These are phyloP conservation scores for Kryptolebias ocellatus DNA, from an alignment of 2,797 vertebrate species.

Conservation along the genomic window DNA sequence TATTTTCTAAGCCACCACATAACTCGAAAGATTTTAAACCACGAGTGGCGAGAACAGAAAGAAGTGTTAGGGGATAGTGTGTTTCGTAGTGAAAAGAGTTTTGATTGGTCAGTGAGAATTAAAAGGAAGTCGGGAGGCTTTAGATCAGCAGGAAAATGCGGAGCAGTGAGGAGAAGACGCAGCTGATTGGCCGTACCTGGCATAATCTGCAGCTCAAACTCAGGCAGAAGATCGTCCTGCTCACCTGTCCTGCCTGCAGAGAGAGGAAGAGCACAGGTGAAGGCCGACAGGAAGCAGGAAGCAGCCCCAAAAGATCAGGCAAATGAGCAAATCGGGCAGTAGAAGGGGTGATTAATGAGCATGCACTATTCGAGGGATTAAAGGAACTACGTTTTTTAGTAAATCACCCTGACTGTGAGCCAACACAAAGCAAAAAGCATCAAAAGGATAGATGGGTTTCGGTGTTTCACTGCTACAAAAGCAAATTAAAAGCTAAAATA, in stretches of 20 bases:
- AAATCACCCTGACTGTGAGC: not conserved
- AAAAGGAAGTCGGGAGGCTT: constrained; percentile 23
- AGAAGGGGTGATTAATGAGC: constrained; percentile 40
- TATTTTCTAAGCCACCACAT: constrained; percentile 21
- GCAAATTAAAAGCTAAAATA: not conserved
- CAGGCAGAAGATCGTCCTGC: constrained; percentile 97
- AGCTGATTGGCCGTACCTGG: constrained; percentile 90
- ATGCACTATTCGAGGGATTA: constrained; percentile 40
- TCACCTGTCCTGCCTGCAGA: constrained; percentile 98
- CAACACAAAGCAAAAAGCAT: constrained; percentile 8
- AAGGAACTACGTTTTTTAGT: not conserved
- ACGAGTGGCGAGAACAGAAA: constrained; percentile 1
- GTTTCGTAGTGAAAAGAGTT: constrained; percentile 48
- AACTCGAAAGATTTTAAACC: constrained; percentile 19
- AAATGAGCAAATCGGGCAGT: constrained; percentile 42
- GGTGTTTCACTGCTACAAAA: not conserved
- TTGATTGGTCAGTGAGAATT: constrained; percentile 40
- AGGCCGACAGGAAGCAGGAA: constrained; percentile 68
- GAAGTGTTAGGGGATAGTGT: not conserved
- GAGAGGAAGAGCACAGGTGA: constrained; percentile 86
- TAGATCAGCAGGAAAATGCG: constrained; percentile 52
- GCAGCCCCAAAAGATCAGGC: constrained; percentile 72
- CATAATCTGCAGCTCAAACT: constrained; percentile 99
- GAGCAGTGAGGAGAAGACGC: constrained; percentile 69
- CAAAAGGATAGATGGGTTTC: not conserved